Evolutionary conservation across 2,113 vertebrate genomes (phyloP), one percentile per base, ranked within the genome.

Genomic region (Dipodomys spectabilis): DNA sequence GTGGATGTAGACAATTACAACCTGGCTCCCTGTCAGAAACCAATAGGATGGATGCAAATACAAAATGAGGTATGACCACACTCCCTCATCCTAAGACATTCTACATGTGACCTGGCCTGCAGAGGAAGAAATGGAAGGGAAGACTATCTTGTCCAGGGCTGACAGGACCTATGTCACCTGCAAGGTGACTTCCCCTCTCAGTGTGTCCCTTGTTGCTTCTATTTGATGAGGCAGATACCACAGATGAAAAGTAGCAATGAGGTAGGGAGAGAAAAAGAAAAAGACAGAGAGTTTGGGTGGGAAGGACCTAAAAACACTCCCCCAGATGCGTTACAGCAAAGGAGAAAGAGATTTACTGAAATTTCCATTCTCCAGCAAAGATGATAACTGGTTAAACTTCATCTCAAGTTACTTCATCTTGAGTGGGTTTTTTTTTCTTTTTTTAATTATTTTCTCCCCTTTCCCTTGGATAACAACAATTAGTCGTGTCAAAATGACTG

Each of bases 401-500:
- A 78, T 65, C 86, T 89, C 86, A 49, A 94, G 53, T 57, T 57
- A 60, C 87, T 82, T 60, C 27, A 81, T 65, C 86, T 86, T 88
- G 53, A 30, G 11, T 28, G 39, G 39, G 39, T 20, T 44, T n/a
- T 64, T 64, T 64, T 25, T 64, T 64, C 23, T 64, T 64, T 64
- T 64, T 86, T 86, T 18, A 57, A 57, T 57, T 57, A 57, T n/a
- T 22, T 25, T 72, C 39, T 4, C 2, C 60, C 16, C 6, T 83
- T 78, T 87, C 85, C 81, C 77, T 95, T 79, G 84, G 82, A 86
- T 77, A 94, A 93, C 90, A 96, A 80, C 94, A 92, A 94, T 96
- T 83, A 93, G 75, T 93, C 53, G 62, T 88, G 87, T 94, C 82
- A 90, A 95, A 90, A 90, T 90, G 94, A 92, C 82, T 91, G 81